phyloP scores from a whole-genome alignment of 2,797 vertebrate genomes.

The Eurystomus glaucurus region DNA sequence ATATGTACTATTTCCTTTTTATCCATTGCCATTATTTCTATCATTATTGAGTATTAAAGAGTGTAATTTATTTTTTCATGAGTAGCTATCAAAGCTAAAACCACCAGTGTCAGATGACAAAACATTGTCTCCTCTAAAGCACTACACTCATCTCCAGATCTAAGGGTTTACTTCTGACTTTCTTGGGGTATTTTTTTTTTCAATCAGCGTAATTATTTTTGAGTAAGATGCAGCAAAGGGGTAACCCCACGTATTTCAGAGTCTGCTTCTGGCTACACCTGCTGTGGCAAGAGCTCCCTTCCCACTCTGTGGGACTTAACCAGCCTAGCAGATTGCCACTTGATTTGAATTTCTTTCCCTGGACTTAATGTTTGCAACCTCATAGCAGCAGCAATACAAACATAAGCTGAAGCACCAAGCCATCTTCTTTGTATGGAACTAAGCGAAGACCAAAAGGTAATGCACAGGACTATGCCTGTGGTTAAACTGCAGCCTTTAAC shows the following conservation, averaged over 20 bases:
- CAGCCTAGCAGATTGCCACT: background rate
- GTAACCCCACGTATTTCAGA: background rate
- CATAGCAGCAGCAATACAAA: background rate
- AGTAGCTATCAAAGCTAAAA: background rate
- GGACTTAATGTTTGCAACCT: background rate
- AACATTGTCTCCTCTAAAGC: background rate
- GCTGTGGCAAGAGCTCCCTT: background rate
- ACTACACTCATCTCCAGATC: background rate
- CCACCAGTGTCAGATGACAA: background rate
- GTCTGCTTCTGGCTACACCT: background rate
- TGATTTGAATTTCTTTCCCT: background rate
- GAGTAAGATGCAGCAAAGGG: background rate
- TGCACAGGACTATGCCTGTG: fast-evolving
- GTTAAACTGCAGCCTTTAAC: background rate
- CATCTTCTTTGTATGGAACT: background rate
- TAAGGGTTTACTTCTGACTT: background rate
- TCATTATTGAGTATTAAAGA: background rate
- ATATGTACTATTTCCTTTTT: background rate
- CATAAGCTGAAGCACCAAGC: background rate
- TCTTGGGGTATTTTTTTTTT: no score
- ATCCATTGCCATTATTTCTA: background rate
- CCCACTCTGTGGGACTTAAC: background rate
- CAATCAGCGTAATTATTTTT: background rate
- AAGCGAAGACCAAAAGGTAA: background rate
- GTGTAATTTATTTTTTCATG: background rate